These are phyloP conservation scores for Drosophila saltans DNA, from an alignment of 1,140 invertebrate species.

Conservation along the genomic window DNA sequence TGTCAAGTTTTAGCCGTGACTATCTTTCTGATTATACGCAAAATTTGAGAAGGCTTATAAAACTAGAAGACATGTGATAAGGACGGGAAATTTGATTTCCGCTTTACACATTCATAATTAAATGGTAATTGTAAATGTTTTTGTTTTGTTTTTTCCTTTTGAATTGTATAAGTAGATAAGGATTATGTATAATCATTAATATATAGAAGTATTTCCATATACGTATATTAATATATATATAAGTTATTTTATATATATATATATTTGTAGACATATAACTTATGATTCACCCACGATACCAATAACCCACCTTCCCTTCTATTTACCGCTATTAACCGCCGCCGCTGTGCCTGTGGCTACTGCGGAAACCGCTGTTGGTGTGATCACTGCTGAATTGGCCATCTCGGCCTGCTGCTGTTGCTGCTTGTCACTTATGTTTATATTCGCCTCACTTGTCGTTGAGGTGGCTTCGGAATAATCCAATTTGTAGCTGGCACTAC, in stretches of 20 bases:
- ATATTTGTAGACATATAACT: constrained; percentile 41
- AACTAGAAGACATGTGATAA: constrained; percentile 75
- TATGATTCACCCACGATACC: constrained; percentile 27
- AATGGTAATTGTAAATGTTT: constrained; percentile 53
- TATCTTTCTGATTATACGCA: constrained; percentile 36
- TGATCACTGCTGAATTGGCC: constrained; percentile 38
- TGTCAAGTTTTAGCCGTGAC: constrained; percentile 19
- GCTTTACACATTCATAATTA: constrained; percentile 71
- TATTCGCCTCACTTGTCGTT: constrained; percentile 35
- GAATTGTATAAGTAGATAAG: constrained; percentile 70
- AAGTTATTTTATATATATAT: constrained; percentile 48
- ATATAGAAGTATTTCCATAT: constrained; percentile 57
- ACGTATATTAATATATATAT: constrained; percentile 37
- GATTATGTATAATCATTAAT: constrained; percentile 60
- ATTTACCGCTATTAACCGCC: constrained; percentile 65
- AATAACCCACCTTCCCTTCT: constrained; percentile 15
- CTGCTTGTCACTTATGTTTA: constrained; percentile 35
- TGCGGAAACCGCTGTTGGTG: constrained; percentile 34
- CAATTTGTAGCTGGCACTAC: constrained; percentile 86
- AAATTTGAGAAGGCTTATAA: constrained; percentile 62
- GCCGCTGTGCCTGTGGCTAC: constrained; percentile 35
- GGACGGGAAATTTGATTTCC: constrained; percentile 82
- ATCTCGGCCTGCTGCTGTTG: constrained; percentile 39
- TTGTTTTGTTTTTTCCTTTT: constrained; percentile 6
- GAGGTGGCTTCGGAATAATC: constrained; percentile 84